Conservation (phyloP, 2,113 vertebrate species). For the Mus pahari region DNA sequence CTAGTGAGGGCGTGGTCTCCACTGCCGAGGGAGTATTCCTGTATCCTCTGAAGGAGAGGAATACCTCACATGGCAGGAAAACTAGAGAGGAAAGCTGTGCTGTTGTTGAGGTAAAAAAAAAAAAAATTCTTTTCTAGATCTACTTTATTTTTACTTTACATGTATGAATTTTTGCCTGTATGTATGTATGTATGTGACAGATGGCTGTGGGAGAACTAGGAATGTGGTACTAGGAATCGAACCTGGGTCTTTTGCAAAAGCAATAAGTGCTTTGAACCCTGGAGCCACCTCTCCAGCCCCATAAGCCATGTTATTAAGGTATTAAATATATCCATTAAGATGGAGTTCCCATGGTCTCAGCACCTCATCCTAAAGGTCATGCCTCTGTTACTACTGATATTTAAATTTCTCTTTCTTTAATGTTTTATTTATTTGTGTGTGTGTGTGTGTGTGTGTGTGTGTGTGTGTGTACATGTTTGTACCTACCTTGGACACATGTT, state of each 20-base stretch:
- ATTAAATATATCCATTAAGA: not conserved
- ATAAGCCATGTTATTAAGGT: not conserved
- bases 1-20: not conserved
- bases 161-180: not conserved
- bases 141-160: not conserved
- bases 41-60: not conserved
- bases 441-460: too few relatives aligned
- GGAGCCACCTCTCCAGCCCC: not conserved
- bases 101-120: not conserved
- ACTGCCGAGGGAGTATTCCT: not conserved
- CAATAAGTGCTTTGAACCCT: not conserved
- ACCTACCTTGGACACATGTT: not conserved
- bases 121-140: not conserved
- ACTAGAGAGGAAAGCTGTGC: not conserved
- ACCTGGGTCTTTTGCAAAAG: not conserved
- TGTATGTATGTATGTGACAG: not conserved
- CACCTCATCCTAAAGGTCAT: not conserved
- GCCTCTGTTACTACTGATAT: not conserved
- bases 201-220: not conserved
- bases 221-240: not conserved
- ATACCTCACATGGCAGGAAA: not conserved
- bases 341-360: not conserved
- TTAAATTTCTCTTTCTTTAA: not conserved
- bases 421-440: not conserved
- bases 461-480: not conserved